Conservation (phyloP, 1,140 invertebrate species). For the Macrosteles quadrilineatus region DNA sequence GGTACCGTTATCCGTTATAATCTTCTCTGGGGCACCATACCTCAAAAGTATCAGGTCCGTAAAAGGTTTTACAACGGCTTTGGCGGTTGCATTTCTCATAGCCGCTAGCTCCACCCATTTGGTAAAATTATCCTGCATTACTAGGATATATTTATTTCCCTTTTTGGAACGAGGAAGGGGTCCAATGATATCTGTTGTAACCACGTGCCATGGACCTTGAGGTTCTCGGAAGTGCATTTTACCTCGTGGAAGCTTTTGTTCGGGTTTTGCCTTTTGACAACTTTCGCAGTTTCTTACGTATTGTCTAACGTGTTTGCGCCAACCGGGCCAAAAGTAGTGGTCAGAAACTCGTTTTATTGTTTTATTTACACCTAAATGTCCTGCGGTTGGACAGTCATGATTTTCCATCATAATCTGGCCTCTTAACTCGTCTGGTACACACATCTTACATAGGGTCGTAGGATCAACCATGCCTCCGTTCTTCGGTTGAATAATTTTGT, state of each 20-base stretch:
- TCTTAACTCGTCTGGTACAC: neutral
- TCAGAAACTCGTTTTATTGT: slow-evolving; percentile 42
- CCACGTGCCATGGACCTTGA: slow-evolving; percentile 27
- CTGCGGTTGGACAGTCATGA: slow-evolving; percentile 44
- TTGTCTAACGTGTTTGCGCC: slow-evolving; percentile 32
- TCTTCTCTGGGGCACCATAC: slow-evolving; percentile 18
- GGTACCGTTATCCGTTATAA: slow-evolving; percentile 30
- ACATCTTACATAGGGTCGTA: neutral
- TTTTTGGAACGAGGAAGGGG: slow-evolving; percentile 47
- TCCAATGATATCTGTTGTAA: slow-evolving; percentile 50
- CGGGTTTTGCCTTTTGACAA: slow-evolving; percentile 31
- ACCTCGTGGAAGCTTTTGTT: neutral
- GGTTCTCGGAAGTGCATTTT: neutral
- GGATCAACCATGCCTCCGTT: neutral
- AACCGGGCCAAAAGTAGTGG: slow-evolving; percentile 33
- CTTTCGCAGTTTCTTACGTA: slow-evolving; percentile 39
- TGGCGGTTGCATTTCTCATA: slow-evolving; percentile 41
- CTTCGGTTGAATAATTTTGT: neutral
- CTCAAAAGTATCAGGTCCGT: slow-evolving; percentile 8
- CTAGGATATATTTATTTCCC: slow-evolving; percentile 47
- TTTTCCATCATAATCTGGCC: slow-evolving; percentile 35
- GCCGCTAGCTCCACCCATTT: slow-evolving; percentile 48
- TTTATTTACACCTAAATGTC: slow-evolving; percentile 48
- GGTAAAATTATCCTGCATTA: slow-evolving; percentile 48
- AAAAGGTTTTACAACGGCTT: neutral